Conservation (phyloP, 2,797 vertebrate genomes). For the Manis crassicaudata region DNA sequence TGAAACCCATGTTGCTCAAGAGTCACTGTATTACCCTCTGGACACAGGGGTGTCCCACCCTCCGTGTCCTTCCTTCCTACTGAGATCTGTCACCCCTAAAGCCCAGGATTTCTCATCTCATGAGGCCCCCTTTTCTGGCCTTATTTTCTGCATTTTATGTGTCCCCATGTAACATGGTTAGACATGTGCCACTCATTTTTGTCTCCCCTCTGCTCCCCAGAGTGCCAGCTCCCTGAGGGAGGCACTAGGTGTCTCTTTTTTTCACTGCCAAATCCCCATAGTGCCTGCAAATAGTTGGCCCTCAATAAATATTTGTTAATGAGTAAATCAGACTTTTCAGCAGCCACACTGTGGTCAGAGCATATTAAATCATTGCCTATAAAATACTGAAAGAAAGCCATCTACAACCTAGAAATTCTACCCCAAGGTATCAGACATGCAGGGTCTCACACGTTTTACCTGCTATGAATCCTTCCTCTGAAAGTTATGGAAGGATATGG, state of each 20-base stretch:
- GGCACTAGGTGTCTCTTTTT: background rate
- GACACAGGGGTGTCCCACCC: too few relatives aligned
- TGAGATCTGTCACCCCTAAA: too few relatives aligned
- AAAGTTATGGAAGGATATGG: background rate
- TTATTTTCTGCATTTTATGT: background rate
- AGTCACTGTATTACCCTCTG: too few relatives aligned
- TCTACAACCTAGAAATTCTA: background rate
- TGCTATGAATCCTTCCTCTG: background rate
- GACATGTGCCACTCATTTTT: background rate
- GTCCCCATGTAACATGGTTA: background rate
- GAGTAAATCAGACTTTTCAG: background rate
- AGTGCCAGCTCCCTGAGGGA: background rate
- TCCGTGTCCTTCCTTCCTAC: too few relatives aligned
- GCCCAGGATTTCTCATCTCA: background rate
- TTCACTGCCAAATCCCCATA: background rate
- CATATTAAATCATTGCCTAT: background rate
- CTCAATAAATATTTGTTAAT: background rate
- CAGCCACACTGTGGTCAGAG: background rate
- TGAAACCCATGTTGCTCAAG: too few relatives aligned
- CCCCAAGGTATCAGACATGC: background rate
- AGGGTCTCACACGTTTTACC: background rate
- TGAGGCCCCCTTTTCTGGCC: background rate
- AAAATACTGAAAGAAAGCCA: background rate
- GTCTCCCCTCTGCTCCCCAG: background rate
- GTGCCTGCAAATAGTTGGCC: background rate